Conservation (phyloP, 1,140 invertebrate species). For the Drosophila bocki region DNA sequence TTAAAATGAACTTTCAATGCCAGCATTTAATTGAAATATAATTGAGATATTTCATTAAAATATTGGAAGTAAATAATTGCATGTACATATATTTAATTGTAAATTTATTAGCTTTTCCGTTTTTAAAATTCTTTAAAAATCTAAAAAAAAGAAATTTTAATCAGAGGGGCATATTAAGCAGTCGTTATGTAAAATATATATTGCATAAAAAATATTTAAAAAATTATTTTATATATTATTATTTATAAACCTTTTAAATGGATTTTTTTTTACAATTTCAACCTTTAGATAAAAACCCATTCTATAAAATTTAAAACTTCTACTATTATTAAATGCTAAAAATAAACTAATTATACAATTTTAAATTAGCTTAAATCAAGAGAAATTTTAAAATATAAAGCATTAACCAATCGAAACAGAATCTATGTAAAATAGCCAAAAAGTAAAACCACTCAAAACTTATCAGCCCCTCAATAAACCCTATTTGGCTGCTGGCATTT, state of each 20-base stretch:
- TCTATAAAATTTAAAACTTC: no score
- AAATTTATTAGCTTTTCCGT: background rate
- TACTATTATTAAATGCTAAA: no score
- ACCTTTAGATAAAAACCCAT: background rate
- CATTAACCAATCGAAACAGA: background rate
- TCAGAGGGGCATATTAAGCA: no score
- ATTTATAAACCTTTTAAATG: no score
- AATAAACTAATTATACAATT: background rate
- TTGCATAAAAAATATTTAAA: no score
- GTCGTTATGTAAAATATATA: no score
- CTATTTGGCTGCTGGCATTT: background rate
- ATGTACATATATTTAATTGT: background rate
- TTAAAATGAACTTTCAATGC: constrained; percentile 4
- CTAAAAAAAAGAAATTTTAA: no score
- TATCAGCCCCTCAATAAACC: constrained; percentile 7
- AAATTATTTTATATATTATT: no score
- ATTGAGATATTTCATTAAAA: constrained; percentile 3
- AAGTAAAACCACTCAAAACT: constrained; percentile 12
- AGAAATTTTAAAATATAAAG: background rate
- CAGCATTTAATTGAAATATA: constrained; percentile 6
- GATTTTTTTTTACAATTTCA: background rate
- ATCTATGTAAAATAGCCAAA: background rate
- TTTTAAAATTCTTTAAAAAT: background rate
- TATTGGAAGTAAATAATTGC: background rate
- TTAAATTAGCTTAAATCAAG: no score